These are phyloP conservation scores for Automeris io DNA, from an alignment of 2,888 invertebrate genomes.

Conservation along the genomic window DNA sequence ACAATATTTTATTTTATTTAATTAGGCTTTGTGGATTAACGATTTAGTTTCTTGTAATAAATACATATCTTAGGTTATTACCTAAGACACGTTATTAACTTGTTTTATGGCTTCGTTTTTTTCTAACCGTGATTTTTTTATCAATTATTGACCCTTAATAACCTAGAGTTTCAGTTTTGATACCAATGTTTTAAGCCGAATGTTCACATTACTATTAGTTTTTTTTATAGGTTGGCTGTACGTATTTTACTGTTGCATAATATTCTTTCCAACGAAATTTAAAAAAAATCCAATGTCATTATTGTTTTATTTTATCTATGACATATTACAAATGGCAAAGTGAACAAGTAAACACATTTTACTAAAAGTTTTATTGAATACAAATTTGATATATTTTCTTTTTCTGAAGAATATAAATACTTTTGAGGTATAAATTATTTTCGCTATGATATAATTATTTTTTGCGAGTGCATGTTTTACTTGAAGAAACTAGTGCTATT, in stretches of 20 bases:
- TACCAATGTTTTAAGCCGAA: no score
- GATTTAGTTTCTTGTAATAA: no score
- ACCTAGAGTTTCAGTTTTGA: no score
- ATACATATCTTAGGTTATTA: no score
- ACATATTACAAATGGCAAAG: slow-evolving; percentile 17
- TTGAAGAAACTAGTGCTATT: slow-evolving; percentile 28
- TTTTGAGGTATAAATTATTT: slow-evolving; percentile 27
- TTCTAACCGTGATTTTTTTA: no score
- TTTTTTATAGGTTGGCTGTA: slow-evolving; percentile 23
- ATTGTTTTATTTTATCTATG: slow-evolving; percentile 18
- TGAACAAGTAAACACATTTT: slow-evolving; percentile 21
- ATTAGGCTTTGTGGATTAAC: no score
- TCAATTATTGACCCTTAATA: slow-evolving; percentile 24
- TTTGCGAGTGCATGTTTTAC: slow-evolving; percentile 26
- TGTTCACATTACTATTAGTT: no score
- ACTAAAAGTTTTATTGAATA: slow-evolving; percentile 27
- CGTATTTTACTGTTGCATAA: slow-evolving; percentile 24
- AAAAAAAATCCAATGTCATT: slow-evolving; percentile 17
- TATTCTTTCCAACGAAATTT: slow-evolving; percentile 23
- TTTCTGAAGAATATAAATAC: slow-evolving; percentile 22
- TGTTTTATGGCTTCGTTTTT: no score
- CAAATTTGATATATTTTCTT: slow-evolving; percentile 22
- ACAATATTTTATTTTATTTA: no score
- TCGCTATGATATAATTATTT: slow-evolving; percentile 25
- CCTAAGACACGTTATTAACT: no score